Conservation (phyloP, 2,113 vertebrate genomes). For the Triplophysa dalaica region DNA sequence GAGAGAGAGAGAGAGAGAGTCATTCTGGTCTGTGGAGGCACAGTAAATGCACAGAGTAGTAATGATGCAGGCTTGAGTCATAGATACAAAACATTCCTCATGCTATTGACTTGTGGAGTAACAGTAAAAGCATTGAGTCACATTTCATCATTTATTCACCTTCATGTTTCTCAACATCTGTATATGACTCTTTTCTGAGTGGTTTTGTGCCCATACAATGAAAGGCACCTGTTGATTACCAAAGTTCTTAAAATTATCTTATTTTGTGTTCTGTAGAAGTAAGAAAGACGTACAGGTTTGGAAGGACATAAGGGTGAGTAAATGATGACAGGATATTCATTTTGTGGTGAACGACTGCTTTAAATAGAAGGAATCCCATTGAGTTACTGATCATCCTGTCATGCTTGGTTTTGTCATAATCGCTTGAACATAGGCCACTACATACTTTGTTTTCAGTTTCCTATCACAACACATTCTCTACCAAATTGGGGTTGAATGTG, state of each 20-base stretch:
- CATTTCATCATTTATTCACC: too few relatives aligned
- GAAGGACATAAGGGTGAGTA: too few relatives aligned
- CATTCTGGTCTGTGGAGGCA: constrained; percentile 1
- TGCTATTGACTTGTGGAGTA: background rate
- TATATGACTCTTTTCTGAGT: too few relatives aligned
- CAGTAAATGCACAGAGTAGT: background rate
- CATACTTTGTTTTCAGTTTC: background rate
- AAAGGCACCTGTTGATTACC: too few relatives aligned
- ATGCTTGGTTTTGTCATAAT: background rate
- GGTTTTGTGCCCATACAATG: too few relatives aligned
- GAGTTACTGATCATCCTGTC: background rate
- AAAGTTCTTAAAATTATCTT: too few relatives aligned
- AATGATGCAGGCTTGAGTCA: constrained; percentile 6
- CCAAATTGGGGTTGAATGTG: background rate
- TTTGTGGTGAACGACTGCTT: too few relatives aligned
- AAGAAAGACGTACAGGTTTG: too few relatives aligned
- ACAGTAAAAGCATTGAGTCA: background rate
- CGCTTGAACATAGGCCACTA: background rate
- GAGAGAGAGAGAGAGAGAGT: constrained; percentile 5
- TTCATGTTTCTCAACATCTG: too few relatives aligned
- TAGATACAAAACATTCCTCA: background rate
- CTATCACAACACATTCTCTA: background rate
- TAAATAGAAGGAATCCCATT: too few relatives aligned
- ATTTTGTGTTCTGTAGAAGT: too few relatives aligned
- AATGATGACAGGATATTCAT: too few relatives aligned